Percentiles rank a stretch among this genome's conserved stretches.
Conservation (phyloP, 1,140 invertebrate species). For the Drosophila erecta region DNA sequence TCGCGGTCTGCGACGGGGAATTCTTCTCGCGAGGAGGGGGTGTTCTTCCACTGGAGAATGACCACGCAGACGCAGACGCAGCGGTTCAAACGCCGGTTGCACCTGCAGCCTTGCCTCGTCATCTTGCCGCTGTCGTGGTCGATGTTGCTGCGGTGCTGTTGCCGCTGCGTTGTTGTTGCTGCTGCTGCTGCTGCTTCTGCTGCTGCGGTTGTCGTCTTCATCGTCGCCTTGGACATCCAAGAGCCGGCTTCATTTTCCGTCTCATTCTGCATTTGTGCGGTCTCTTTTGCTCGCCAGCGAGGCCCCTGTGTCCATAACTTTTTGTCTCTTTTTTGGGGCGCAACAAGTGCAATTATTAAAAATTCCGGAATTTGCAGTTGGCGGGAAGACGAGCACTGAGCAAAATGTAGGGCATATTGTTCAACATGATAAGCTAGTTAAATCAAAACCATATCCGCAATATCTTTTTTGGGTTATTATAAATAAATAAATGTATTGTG, state of each 20-base stretch:
- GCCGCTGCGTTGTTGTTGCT: slow-evolving; percentile 40
- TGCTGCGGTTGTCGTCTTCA: slow-evolving; percentile 73
- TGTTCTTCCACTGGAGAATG: slow-evolving; percentile 45
- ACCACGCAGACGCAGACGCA: slow-evolving; percentile 79
- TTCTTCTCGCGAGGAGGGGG: slow-evolving; percentile 13
- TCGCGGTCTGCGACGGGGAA: slow-evolving; percentile 5
- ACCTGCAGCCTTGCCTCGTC: slow-evolving; percentile 80
- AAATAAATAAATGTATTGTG: too few species aligned
- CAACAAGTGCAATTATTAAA: slow-evolving; percentile 84
- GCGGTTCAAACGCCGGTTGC: slow-evolving; percentile 66
- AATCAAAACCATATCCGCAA: too few species aligned
- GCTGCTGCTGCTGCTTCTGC: slow-evolving; percentile 45
- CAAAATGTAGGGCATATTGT: background rate
- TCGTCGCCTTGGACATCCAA: slow-evolving; percentile 66
- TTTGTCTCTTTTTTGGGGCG: slow-evolving; percentile 58
- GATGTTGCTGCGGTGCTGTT: slow-evolving; percentile 36
- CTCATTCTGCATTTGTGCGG: slow-evolving; percentile 46
- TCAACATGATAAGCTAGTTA: too few species aligned
- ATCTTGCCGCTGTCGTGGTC: slow-evolving; percentile 58
- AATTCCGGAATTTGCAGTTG: slow-evolving; percentile 69
- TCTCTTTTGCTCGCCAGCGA: slow-evolving; percentile 17
- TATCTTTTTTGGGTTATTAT: too few species aligned
- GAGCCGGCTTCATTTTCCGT: slow-evolving; percentile 64
- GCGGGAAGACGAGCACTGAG: slow-evolving; percentile 17
- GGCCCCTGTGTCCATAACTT: slow-evolving; percentile 12